phyloP scores from a whole-genome alignment of 1,140 invertebrate genomes.

The Zaprionus tsacasi region DNA sequence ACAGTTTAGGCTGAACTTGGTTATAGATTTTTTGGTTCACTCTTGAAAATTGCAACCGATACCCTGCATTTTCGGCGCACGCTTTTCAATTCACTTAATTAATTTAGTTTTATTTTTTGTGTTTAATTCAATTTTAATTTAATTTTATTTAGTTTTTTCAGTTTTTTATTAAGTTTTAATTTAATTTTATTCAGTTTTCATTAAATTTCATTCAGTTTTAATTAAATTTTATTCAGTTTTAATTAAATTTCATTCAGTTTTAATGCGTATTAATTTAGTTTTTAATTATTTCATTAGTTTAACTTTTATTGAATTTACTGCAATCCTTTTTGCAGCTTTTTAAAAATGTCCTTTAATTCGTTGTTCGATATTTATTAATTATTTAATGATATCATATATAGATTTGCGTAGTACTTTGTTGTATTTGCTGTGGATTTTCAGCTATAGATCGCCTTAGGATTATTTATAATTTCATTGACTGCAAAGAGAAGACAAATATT shows the following conservation, averaged over 20 bases:
- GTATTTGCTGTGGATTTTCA: neutral
- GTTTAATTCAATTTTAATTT: neutral
- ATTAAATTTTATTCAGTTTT: neutral
- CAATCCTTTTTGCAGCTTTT: neutral
- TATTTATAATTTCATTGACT: slow-evolving; percentile 10
- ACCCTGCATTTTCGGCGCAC: neutral
- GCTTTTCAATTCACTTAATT: neutral
- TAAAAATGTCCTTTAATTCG: neutral
- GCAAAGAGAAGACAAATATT: slow-evolving; percentile 18
- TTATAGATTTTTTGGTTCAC: neutral
- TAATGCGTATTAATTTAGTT: neutral
- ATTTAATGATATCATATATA: neutral
- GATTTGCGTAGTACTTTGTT: neutral
- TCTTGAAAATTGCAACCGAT: too few species aligned
- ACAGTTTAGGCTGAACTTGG: neutral
- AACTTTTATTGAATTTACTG: neutral
- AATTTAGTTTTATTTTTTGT: neutral
- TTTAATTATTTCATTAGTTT: neutral
- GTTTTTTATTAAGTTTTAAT: neutral
- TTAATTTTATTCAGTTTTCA: neutral
- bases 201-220: neutral
- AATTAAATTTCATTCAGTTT: neutral
- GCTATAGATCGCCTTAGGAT: neutral
- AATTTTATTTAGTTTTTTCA: neutral
- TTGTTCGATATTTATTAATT: neutral